Conservation (phyloP, 2,797 vertebrate species). For the Notolabrus celidotus region DNA sequence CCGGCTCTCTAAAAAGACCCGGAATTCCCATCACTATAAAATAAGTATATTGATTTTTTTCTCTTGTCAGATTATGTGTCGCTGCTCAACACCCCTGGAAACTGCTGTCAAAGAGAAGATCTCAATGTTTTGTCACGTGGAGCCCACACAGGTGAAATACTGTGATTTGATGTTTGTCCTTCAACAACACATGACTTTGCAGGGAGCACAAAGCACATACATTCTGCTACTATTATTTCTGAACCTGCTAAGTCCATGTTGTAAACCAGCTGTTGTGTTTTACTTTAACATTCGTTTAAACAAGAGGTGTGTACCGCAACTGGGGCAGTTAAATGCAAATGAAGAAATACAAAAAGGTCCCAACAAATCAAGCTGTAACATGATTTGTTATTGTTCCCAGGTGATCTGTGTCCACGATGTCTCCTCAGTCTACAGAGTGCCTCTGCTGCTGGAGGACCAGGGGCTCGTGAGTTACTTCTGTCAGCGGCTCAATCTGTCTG, state of each 20-base stretch:
- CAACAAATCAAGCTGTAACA: too few relatives aligned
- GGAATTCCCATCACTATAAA: background rate
- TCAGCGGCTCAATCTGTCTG: conserved; percentile 89
- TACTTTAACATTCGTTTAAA: background rate
- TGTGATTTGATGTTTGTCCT: background rate
- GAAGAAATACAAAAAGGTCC: too few relatives aligned
- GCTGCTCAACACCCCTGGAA: conserved; percentile 91
- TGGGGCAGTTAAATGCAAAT: too few relatives aligned
- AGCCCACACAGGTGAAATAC: conserved; percentile 91
- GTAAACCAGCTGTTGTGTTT: background rate
- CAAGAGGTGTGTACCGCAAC: too few relatives aligned
- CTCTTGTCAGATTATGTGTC: conserved; percentile 91
- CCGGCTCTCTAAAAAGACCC: too few relatives aligned
- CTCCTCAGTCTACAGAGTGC: conserved; percentile 94
- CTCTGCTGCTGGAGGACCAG: conserved; percentile 93
- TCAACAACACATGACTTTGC: background rate
- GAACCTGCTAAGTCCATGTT: background rate
- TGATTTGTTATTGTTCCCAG: conserved; percentile 70
- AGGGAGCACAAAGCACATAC: background rate
- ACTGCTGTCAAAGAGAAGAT: conserved; percentile 97
- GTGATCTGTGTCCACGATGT: conserved; percentile 97
- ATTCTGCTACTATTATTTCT: background rate
- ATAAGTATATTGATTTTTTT: background rate
- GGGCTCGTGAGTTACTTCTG: conserved; percentile 94
- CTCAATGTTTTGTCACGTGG: conserved; percentile 99